Conservation (phyloP, 1,140 invertebrate species). For the Streblospio benedicti region DNA sequence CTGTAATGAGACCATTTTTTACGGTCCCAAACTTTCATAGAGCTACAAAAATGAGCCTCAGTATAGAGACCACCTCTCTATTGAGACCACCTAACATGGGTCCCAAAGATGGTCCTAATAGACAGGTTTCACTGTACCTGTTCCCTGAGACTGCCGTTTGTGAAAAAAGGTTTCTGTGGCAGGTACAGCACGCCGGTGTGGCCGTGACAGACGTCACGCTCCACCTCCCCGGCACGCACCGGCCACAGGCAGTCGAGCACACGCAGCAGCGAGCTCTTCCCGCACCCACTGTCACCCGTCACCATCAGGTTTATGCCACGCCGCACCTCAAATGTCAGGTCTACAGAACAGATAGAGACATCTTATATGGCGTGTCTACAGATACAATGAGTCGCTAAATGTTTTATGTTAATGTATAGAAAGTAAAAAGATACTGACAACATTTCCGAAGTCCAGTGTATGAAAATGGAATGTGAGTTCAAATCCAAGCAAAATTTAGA, state of each 20-base stretch:
- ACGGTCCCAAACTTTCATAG: too few species aligned
- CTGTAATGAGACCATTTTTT: too few species aligned
- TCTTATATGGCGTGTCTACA: neutral
- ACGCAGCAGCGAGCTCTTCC: conserved; percentile 56
- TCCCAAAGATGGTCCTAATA: too few species aligned
- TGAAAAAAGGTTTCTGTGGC: conserved; percentile 57
- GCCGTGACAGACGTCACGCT: conserved; percentile 22
- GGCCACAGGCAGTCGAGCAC: conserved; percentile 55
- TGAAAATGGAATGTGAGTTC: too few species aligned
- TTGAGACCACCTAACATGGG: too few species aligned
- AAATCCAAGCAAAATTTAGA: too few species aligned
- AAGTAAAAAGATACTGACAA: too few species aligned
- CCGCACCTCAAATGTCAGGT: conserved; percentile 48
- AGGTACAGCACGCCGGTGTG: conserved; percentile 50
- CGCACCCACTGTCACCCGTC: conserved; percentile 55
- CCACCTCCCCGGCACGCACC: conserved; percentile 27
- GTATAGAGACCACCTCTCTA: too few species aligned
- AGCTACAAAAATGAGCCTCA: too few species aligned
- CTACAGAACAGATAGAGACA: conserved; percentile 31
- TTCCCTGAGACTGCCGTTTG: conserved; percentile 53
- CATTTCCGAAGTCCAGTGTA: too few species aligned
- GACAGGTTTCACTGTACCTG: conserved; percentile 38
- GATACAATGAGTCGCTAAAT: neutral
- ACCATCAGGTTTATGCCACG: conserved; percentile 50
- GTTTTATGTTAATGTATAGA: too few species aligned